Conservation (phyloP, 2,797 vertebrate genomes). For the Pseudochirops corinnae region DNA sequence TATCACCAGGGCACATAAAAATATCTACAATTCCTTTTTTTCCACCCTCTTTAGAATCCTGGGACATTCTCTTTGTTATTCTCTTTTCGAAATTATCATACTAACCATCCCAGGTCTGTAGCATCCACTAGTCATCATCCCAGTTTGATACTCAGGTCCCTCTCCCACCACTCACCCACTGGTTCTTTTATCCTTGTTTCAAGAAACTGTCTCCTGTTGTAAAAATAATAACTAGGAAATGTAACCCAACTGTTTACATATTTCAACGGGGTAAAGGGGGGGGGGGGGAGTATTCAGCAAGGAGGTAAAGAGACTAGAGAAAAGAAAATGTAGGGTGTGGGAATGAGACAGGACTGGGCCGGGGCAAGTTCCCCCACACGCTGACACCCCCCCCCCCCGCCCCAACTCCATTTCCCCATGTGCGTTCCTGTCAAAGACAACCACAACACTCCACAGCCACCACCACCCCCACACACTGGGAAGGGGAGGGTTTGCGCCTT, state of each 20-base stretch:
- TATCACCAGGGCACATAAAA: neutral
- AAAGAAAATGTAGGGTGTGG: fast-evolving
- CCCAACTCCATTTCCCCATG: conserved; percentile 62
- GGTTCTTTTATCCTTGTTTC: conserved; percentile 29
- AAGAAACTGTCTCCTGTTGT: conserved; percentile 41
- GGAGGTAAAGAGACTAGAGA: neutral
- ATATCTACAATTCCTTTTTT: conserved; percentile 12
- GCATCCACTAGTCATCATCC: neutral
- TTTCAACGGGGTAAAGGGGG: neutral
- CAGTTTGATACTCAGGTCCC: neutral
- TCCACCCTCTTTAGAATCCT: conserved; percentile 27
- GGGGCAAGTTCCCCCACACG: conserved; percentile 44
- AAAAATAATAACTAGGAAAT: conserved; percentile 24
- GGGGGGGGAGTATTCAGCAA: neutral
- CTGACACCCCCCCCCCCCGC: conserved; percentile 18
- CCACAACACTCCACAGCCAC: conserved; percentile 71
- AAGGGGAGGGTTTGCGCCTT: conserved; percentile 58
- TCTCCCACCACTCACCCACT: neutral
- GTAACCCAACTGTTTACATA: neutral
- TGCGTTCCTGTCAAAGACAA: conserved; percentile 66
- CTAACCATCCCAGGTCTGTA: neutral
- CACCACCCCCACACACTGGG: conserved; percentile 46
- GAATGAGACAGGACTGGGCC: neutral
- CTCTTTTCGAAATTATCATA: conserved; percentile 20
- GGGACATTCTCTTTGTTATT: conserved; percentile 5